These are phyloP conservation scores for Thaumatotibia leucotreta DNA, from an alignment of 1,140 invertebrate genomes.

Conservation along the genomic window DNA sequence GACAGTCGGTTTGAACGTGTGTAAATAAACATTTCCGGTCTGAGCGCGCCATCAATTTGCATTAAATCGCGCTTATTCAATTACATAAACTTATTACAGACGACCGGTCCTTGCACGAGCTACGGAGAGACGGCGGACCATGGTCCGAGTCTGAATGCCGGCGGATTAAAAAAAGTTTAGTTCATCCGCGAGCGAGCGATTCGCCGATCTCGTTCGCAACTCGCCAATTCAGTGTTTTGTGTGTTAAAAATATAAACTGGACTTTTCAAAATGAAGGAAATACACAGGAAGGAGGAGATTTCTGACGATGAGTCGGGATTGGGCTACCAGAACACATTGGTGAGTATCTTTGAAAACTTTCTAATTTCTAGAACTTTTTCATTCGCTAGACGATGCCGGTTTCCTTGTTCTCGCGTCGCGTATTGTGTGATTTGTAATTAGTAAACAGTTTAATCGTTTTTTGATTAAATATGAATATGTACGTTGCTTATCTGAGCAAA, in stretches of 20 bases:
- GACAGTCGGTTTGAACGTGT: conserved; percentile 55
- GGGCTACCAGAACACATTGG: conserved; percentile 89
- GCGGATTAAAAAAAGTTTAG: conserved; percentile 31
- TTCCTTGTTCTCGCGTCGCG: conserved; percentile 7
- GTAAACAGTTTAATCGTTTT: background rate
- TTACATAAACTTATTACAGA: conserved; percentile 55
- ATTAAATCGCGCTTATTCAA: conserved; percentile 69
- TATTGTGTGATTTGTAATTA: background rate
- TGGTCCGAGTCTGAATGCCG: conserved; percentile 27
- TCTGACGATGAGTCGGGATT: conserved; percentile 80
- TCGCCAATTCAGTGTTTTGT: conserved; percentile 40
- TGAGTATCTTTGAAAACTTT: conserved; percentile 76
- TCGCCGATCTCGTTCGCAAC: conserved; percentile 24
- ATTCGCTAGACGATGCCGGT: background rate
- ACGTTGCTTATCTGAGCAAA: background rate
- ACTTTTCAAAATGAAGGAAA: conserved; percentile 50
- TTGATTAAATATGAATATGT: background rate
- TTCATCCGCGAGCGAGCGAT: conserved; percentile 18
- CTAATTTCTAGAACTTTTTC: conserved; percentile 52
- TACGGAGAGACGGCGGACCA: conserved; percentile 40
- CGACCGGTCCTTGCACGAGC: conserved; percentile 19
- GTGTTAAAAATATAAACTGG: conserved; percentile 40
- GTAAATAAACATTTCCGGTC: conserved; percentile 33
- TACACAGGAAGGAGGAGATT: conserved; percentile 59
- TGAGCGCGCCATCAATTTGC: conserved; percentile 52